phyloP scores from a whole-genome alignment of 2,797 vertebrate species.

The Bucorvus abyssinicus region DNA sequence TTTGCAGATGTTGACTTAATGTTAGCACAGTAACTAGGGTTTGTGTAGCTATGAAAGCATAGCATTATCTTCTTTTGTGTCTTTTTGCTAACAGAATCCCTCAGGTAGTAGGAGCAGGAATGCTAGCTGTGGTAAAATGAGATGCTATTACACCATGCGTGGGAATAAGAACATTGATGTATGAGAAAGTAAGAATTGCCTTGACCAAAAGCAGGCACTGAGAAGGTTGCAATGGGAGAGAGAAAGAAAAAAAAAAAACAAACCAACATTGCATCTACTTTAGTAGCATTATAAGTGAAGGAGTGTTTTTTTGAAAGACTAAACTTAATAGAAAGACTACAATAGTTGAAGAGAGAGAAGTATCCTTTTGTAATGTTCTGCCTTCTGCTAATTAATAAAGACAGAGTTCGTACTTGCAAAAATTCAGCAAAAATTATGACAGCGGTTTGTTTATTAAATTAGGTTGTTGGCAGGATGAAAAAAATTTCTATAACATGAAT shows the following conservation, averaged over 20 bases:
- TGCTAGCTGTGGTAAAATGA: neutral
- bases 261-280: neutral
- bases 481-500: constrained; percentile 61
- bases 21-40: neutral
- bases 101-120: neutral
- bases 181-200: constrained; percentile 41
- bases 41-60: neutral
- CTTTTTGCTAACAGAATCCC: constrained; percentile 5
- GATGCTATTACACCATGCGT: neutral
- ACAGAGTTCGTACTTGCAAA: constrained; percentile 55
- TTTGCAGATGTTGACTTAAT: constrained; percentile 44
- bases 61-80: neutral
- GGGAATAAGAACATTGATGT: constrained; percentile 37
- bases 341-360: constrained; percentile 43
- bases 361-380: constrained; percentile 48
- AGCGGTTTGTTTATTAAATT: constrained; percentile 73
- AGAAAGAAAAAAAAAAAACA: neutral
- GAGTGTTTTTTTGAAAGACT: constrained; percentile 14
- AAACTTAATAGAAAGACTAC: constrained; percentile 50
- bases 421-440: constrained; percentile 64
- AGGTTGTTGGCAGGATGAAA: constrained; percentile 67
- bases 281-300: constrained; percentile 30
- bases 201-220: constrained; percentile 54
- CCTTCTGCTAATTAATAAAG: constrained; percentile 76
- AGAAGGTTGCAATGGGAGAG: neutral